Percentiles rank a stretch among this genome's conserved stretches.
Evolutionary conservation across 1,140 invertebrate species (phyloP).

Genomic region (Ceratoteleas bidentatus): DNA sequence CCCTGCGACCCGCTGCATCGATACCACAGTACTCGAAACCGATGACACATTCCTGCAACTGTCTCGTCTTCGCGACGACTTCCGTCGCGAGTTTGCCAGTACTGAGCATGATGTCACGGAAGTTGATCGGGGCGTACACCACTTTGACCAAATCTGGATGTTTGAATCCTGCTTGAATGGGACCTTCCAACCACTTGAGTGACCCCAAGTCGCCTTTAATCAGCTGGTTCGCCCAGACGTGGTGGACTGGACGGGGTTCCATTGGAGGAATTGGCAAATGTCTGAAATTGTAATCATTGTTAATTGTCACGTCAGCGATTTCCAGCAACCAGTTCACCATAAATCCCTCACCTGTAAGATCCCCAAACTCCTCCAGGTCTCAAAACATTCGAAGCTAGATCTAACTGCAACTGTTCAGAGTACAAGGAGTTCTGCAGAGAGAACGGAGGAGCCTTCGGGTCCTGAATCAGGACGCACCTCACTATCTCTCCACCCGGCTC

Average conservation of each 20-base stretch:
- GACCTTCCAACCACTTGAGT: constrained; percentile 90
- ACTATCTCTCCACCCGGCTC: constrained; percentile 86
- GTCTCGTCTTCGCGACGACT: constrained; percentile 81
- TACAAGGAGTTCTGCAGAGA: constrained; percentile 85
- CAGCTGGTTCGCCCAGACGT: constrained; percentile 90
- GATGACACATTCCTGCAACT: constrained; percentile 85
- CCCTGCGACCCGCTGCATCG: constrained; percentile 81
- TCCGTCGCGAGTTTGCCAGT: constrained; percentile 87
- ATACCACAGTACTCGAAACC: constrained; percentile 90
- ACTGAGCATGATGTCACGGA: constrained; percentile 90
- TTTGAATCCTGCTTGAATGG: constrained; percentile 69
- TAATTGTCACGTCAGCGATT: too few species aligned
- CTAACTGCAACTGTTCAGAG: constrained; percentile 84
- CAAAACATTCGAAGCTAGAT: constrained; percentile 91
- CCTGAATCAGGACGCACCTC: constrained; percentile 85
- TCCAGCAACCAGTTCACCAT: too few species aligned
- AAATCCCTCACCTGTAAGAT: constrained; percentile 81
- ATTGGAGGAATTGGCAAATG: constrained; percentile 83
- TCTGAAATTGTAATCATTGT: constrained; percentile 74
- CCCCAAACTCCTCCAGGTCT: constrained; percentile 87
- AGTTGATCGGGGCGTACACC: constrained; percentile 87
- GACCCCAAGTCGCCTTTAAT: constrained; percentile 92
- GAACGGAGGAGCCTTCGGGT: constrained; percentile 85
- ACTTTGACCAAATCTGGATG: constrained; percentile 80
- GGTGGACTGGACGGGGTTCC: constrained; percentile 79